phyloP scores from a whole-genome alignment of 2,888 invertebrate genomes.

The Macrosiphum euphorbiae region DNA sequence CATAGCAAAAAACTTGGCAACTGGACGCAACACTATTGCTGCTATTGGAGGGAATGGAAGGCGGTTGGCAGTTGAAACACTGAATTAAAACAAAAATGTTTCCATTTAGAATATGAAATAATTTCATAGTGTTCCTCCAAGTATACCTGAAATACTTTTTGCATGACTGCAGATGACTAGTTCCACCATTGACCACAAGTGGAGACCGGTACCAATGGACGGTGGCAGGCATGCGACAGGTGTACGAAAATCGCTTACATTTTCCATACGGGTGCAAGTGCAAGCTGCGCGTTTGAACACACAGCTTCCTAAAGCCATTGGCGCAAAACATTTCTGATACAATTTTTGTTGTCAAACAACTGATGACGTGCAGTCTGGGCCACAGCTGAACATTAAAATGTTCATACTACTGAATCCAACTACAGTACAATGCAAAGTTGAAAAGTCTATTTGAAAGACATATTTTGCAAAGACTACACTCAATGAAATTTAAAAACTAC shows the following conservation, averaged over 20 bases:
- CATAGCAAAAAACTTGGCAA: conserved; percentile 59
- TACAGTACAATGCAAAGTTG: neutral
- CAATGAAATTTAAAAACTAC: neutral
- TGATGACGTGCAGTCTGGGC: neutral
- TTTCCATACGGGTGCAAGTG: neutral
- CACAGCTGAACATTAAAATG: neutral
- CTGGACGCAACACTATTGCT: conserved; percentile 38
- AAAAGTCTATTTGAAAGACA: neutral
- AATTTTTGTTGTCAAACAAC: neutral
- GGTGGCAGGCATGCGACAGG: neutral
- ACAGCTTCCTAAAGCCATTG: neutral
- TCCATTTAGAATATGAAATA: neutral
- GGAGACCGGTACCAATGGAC: neutral
- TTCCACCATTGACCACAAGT: too few relatives aligned
- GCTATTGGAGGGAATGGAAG: conserved; percentile 4
- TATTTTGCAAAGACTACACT: neutral
- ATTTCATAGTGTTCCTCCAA: neutral
- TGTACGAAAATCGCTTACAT: neutral
- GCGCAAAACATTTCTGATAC: conserved; percentile 22
- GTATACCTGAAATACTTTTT: conserved; percentile 37
- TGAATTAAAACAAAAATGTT: conserved; percentile 21
- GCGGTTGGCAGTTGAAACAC: conserved; percentile 6
- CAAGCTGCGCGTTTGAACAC: neutral
- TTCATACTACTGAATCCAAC: neutral
- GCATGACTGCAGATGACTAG: neutral